Evolutionary conservation across 2,888 invertebrate genomes (phyloP).

Genomic region (Esperia sulphurella): DNA sequence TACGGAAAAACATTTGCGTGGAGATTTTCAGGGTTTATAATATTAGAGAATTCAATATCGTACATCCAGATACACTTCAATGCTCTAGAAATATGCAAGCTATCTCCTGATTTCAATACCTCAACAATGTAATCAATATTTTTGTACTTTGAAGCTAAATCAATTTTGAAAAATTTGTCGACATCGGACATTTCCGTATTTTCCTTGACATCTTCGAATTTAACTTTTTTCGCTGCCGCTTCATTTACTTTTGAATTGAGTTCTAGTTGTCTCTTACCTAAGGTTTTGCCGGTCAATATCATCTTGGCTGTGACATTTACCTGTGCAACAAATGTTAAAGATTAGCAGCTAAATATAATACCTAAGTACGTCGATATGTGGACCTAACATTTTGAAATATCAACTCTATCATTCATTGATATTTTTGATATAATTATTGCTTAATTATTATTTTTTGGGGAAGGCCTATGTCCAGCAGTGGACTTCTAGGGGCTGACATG

Average conservation of each 20-base stretch:
- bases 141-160: conserved; percentile 46
- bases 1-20: conserved; percentile 43
- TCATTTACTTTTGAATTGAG: conserved; percentile 39
- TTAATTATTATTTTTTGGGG: too few species aligned
- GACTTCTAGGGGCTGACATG: too few species aligned
- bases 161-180: conserved; percentile 53
- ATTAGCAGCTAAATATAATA: too few species aligned
- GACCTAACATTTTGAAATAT: too few species aligned
- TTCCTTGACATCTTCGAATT: conserved; percentile 31
- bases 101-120: conserved; percentile 46
- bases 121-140: conserved; percentile 47
- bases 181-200: conserved; percentile 33
- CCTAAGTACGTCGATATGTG: too few species aligned
- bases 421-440: too few species aligned
- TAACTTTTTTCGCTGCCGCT: conserved; percentile 18
- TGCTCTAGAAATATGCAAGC: conserved; percentile 42
- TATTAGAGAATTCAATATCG: conserved; percentile 29
- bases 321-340: too few species aligned
- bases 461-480: too few species aligned
- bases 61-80: conserved; percentile 50
- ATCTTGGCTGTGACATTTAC: conserved; percentile 1
- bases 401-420: too few species aligned
- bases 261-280: conserved; percentile 36
- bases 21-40: conserved; percentile 42
- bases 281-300: conserved; percentile 28